A percentile compares a stretch with the other conserved stretches of the same genome.
Evolutionary conservation across 2,888 invertebrate genomes (phyloP).

Genomic region (Drosophila testacea): DNA sequence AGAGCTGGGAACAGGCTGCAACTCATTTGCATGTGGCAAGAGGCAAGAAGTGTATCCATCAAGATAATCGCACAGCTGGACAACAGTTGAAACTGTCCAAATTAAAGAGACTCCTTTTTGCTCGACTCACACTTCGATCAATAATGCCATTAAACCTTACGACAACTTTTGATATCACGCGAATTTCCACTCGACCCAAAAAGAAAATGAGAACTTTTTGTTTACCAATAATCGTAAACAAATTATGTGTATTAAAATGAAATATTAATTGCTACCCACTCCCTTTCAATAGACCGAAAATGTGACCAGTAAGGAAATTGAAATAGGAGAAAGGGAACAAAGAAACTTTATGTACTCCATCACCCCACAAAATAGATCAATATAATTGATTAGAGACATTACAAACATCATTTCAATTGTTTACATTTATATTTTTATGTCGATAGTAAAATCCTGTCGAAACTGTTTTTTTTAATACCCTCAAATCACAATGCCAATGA

Average conservation of each 20-base stretch:
- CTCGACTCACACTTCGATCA: conserved; percentile 39
- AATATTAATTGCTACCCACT: conserved; percentile 61
- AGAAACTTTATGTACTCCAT: conserved; percentile 5
- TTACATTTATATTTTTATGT: not conserved
- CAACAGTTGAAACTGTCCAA: conserved; percentile 7
- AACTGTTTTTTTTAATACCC: not conserved
- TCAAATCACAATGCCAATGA: not conserved
- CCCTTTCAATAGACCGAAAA: conserved; percentile 18
- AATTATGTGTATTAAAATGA: conserved; percentile 73
- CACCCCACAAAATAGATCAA: conserved; percentile 11
- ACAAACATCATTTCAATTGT: not conserved
- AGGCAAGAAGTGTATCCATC: conserved; percentile 36
- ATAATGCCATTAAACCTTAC: conserved; percentile 60
- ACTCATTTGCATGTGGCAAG: conserved; percentile 55
- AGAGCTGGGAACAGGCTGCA: conserved; percentile 34
- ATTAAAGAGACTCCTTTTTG: conserved; percentile 15
- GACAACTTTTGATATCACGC: conserved; percentile 55
- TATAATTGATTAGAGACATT: conserved; percentile 29
- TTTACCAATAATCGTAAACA: conserved; percentile 74
- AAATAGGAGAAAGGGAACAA: not conserved
- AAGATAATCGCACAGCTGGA: conserved; percentile 47
- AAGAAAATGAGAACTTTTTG: conserved; percentile 36
- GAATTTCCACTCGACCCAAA: conserved; percentile 62
- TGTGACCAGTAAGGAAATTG: not conserved
- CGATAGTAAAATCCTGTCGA: not conserved